Evolutionary conservation across 2,888 invertebrate species (phyloP).

Genomic region (Mayetiola destructor): DNA sequence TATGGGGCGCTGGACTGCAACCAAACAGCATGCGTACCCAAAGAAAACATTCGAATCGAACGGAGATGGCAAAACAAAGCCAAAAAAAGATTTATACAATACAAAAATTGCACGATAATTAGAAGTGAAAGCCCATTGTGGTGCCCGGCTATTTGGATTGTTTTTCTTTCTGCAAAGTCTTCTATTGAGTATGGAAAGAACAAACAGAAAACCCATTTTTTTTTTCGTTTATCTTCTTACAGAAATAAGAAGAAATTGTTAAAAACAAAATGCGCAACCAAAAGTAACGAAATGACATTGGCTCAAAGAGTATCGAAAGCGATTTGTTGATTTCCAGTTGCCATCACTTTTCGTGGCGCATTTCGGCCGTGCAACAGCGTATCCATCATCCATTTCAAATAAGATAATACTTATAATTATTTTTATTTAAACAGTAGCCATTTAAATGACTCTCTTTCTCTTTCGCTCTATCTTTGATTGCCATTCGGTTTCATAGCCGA

Average conservation of each 20-base stretch:
- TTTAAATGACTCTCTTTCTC: background rate
- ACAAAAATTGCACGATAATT: background rate
- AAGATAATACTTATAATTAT: no score
- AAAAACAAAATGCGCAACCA: background rate
- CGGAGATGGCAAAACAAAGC: no score
- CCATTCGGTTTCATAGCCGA: background rate
- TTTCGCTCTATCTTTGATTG: background rate
- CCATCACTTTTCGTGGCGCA: background rate
- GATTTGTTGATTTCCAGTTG: conserved; percentile 5
- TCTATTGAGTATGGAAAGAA: background rate
- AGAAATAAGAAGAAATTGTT: background rate
- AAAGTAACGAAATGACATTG: conserved; percentile 1
- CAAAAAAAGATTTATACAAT: background rate
- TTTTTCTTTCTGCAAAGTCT: background rate
- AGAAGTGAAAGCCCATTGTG: conserved; percentile 8
- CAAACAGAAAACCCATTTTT: no score
- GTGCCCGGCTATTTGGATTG: background rate
- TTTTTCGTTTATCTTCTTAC: no score
- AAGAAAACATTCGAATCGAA: background rate
- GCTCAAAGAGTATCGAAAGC: conserved; percentile 8
- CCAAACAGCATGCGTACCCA: background rate
- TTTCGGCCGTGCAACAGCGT: conserved; percentile 6
- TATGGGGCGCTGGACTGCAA: background rate
- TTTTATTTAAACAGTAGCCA: background rate
- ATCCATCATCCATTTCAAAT: background rate